Evolutionary conservation across 2,888 invertebrate species (phyloP).

Genomic region (Morpho helenor): DNA sequence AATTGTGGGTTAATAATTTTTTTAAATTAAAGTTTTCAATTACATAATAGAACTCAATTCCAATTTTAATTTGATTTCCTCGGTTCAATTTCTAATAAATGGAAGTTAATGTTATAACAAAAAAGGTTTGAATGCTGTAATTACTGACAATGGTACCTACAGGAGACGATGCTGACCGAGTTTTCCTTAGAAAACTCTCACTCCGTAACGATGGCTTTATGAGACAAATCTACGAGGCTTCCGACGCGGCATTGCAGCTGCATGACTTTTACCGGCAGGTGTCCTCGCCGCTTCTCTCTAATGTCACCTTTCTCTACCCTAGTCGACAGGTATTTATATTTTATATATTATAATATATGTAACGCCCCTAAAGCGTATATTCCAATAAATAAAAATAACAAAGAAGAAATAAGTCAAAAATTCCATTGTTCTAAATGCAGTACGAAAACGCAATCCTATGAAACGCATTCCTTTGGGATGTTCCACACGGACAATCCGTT

Average conservation of each 20-base stretch:
- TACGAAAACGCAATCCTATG: not conserved
- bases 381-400: not conserved
- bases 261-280: constrained; percentile 83
- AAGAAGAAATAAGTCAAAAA: not conserved
- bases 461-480: too few relatives aligned
- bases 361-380: not conserved
- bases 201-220: constrained; percentile 83
- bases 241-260: constrained; percentile 83
- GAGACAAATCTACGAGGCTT: constrained; percentile 85
- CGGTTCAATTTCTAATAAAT: not conserved
- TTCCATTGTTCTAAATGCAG: not conserved
- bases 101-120: not conserved
- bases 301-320: constrained; percentile 83
- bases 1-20: not conserved
- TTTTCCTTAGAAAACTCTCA: constrained; percentile 34
- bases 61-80: not conserved
- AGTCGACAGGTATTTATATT: constrained; percentile 54
- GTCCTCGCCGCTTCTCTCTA: constrained; percentile 82
- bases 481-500: too few relatives aligned
- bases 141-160: not conserved
- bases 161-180: not conserved
- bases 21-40: not conserved
- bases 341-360: not conserved
- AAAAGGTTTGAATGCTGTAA: not conserved
- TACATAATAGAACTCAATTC: not conserved